phyloP scores from a whole-genome alignment of 2,797 vertebrate genomes.

The Ambastaia sidthimunki region DNA sequence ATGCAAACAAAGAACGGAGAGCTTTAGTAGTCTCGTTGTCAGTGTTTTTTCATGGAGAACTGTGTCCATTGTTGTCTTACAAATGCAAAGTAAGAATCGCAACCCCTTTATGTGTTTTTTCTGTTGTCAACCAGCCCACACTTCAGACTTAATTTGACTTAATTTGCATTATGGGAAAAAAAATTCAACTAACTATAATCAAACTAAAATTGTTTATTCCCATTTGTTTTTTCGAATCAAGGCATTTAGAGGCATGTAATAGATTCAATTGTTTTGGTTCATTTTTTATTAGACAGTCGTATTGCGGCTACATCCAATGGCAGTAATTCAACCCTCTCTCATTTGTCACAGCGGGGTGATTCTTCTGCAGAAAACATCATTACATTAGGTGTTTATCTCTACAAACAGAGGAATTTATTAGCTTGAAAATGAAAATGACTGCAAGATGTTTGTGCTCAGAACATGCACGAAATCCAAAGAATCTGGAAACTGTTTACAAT shows the following conservation, averaged over 20 bases:
- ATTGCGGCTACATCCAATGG: conserved; percentile 40
- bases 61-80: neutral
- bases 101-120: neutral
- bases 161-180: conserved; percentile 30
- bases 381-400: conserved; percentile 49
- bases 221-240: conserved; percentile 47
- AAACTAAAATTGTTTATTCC: conserved; percentile 42
- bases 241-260: conserved; percentile 47
- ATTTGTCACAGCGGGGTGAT: conserved; percentile 51
- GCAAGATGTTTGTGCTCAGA: conserved; percentile 37
- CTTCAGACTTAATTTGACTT: conserved; percentile 27
- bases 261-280: conserved; percentile 46
- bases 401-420: conserved; percentile 51
- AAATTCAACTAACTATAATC: conserved; percentile 32
- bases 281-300: conserved; percentile 46
- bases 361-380: conserved; percentile 52
- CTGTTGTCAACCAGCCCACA: conserved; percentile 6
- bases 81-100: conserved; percentile 21
- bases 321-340: conserved; percentile 40
- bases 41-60: conserved; percentile 21
- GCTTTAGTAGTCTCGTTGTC: neutral
- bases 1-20: neutral
- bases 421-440: conserved; percentile 50
- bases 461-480: conserved; percentile 40
- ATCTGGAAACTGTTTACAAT: conserved; percentile 46